Evolutionary conservation across 2,113 vertebrate species (phyloP).

Genomic region (Cyphomyrus discorhynchus): DNA sequence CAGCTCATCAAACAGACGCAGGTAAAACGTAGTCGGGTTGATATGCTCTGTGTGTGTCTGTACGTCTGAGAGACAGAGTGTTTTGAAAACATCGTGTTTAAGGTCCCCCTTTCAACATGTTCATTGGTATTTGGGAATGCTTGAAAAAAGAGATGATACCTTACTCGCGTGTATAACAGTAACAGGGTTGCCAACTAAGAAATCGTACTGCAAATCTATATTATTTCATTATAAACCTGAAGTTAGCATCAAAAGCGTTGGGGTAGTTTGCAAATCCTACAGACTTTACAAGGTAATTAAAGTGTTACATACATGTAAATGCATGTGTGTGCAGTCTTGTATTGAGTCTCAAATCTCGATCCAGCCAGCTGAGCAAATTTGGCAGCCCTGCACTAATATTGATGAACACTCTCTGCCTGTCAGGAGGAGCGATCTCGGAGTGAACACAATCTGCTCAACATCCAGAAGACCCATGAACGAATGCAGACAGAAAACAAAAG

Average conservation of each 20-base stretch:
- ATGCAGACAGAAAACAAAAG: slow-evolving; percentile 93
- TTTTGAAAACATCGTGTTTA: neutral
- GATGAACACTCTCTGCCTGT: neutral
- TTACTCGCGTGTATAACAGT: neutral
- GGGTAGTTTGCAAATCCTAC: neutral
- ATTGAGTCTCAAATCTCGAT: neutral
- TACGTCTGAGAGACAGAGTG: neutral
- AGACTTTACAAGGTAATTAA: neutral
- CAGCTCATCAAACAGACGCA: slow-evolving; percentile 88
- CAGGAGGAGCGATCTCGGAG: slow-evolving; percentile 84
- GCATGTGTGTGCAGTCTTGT: neutral
- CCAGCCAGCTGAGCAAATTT: neutral
- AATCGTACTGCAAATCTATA: neutral
- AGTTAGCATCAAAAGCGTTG: neutral
- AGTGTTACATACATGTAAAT: neutral
- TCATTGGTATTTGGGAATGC: neutral
- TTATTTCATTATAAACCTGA: neutral
- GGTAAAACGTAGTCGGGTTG: slow-evolving; percentile 47
- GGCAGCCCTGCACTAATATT: neutral
- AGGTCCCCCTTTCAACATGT: neutral
- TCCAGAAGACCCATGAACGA: slow-evolving; percentile 87
- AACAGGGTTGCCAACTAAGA: neutral
- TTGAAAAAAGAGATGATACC: neutral
- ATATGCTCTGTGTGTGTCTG: neutral
- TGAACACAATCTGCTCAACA: slow-evolving; percentile 87